Evolutionary conservation across 2,888 invertebrate species (phyloP), one percentile per base, ranked within the genome.

Genomic region (Sarcophaga rosellei): DNA sequence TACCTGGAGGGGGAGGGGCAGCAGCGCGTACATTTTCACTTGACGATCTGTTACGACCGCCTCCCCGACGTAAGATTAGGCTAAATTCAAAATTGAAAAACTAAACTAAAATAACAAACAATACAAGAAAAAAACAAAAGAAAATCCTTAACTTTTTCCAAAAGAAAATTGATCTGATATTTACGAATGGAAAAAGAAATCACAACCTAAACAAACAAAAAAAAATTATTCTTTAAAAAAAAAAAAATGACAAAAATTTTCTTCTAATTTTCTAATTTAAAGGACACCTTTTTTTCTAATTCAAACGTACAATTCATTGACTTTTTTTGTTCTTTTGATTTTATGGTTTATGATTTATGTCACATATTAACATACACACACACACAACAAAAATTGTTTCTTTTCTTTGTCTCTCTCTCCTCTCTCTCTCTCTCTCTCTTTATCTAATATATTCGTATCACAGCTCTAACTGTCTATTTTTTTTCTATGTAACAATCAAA

Each of bases 41-140:
- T 95, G 97, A 97, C 95, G 96, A 97, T 96, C 95, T 97, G 94
- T 96, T 97, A 95, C 96, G 96, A 95, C 96, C 96, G 94, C 95
- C 95, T 94, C 95, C 95, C 94, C 95, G 96, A 96, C 96, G 96
- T 96, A 96, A 96, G 96, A 95, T 94, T 84, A 92, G 91, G 90
- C 91, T 89, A 89, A 90, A 90, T 90, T 89, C 90, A 88, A 88
- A 89, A 89, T 84, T 84, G 53, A 88, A 81, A 81, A 86, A 73
- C 61, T 81, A 88, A 87, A 70, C 76, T 78, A 81, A n/a, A n/a
- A 66, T 69, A 73, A 15, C 17, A 82, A 74, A 65, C n/a, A 63
- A 82, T 25, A 25, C 63, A 69, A 66, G 78, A 2, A 45, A 80
- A 83, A 69, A 53, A 44, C 8, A 35, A 44, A 81, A 59, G 3